phyloP scores from a whole-genome alignment of 2,888 invertebrate species.

The Trilocha varians region DNA sequence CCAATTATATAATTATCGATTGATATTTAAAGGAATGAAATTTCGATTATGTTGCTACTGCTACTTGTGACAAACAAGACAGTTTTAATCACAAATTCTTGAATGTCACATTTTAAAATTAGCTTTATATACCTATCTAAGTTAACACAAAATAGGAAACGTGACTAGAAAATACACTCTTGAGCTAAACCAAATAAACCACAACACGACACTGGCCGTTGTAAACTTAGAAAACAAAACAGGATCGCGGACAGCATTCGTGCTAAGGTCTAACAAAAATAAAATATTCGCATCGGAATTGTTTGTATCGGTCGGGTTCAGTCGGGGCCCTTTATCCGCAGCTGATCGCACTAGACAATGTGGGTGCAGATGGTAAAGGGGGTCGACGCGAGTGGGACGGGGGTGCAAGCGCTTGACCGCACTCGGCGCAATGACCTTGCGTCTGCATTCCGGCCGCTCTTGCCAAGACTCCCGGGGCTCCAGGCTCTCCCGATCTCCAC shows the following conservation, averaged over 20 bases:
- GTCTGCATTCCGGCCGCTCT: slow-evolving; percentile 63
- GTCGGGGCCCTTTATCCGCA: slow-evolving; percentile 64
- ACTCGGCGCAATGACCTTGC: slow-evolving; percentile 73
- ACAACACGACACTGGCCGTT: slow-evolving; percentile 34
- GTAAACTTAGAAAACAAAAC: slow-evolving; percentile 55
- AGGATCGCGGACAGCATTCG: slow-evolving; percentile 43
- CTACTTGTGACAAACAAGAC: too few species aligned
- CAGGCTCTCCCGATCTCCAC: slow-evolving; percentile 42
- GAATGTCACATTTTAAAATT: too few species aligned
- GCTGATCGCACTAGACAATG: slow-evolving; percentile 66
- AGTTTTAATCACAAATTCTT: too few species aligned
- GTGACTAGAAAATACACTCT: neutral
- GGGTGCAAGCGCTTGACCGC: slow-evolving; percentile 67
- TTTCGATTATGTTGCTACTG: too few species aligned
- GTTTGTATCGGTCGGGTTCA: slow-evolving; percentile 54
- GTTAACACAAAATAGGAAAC: neutral
- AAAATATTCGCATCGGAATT: slow-evolving; percentile 63
- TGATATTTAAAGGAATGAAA: too few species aligned
- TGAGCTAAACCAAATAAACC: slow-evolving; percentile 53
- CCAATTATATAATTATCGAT: neutral
- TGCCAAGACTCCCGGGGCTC: slow-evolving; percentile 52
- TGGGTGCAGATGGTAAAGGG: slow-evolving; percentile 41
- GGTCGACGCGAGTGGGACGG: slow-evolving; percentile 24
- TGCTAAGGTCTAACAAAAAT: too few species aligned
- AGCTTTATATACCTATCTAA: slow-evolving; percentile 1